Conservation (phyloP, 1,140 invertebrate species). For the Achroia grisella region DNA sequence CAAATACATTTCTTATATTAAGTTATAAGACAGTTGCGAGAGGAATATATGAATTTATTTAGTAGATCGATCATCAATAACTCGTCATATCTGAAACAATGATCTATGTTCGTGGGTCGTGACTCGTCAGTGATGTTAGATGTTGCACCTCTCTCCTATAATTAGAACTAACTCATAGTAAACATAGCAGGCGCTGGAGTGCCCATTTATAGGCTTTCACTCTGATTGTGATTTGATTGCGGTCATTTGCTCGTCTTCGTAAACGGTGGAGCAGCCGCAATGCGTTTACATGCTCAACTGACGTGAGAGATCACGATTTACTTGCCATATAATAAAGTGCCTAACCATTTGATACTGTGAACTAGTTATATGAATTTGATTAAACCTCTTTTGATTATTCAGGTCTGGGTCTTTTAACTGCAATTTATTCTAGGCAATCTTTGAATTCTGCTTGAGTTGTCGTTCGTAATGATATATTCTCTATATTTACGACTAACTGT, state of each 20-base stretch:
- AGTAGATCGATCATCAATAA: too few relatives aligned
- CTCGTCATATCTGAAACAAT: constrained; percentile 12
- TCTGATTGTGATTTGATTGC: constrained; percentile 60
- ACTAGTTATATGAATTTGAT: too few relatives aligned
- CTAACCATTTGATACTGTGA: constrained; percentile 15
- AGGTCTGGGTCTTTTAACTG: too few relatives aligned
- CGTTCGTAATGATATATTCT: too few relatives aligned
- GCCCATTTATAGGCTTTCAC: constrained; percentile 47
- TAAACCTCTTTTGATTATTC: too few relatives aligned
- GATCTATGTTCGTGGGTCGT: constrained; percentile 17
- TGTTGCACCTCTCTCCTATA: constrained; percentile 22
- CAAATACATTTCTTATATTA: too few relatives aligned
- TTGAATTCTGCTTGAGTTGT: too few relatives aligned
- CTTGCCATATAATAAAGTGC: constrained; percentile 29
- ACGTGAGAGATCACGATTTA: constrained; percentile 28
- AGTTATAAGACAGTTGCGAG: too few relatives aligned
- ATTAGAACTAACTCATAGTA: constrained; percentile 40
- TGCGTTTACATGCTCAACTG: constrained; percentile 28
- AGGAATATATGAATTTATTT: too few relatives aligned
- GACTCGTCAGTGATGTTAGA: constrained; percentile 29
- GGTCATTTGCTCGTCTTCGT: constrained; percentile 48
- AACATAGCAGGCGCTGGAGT: constrained; percentile 14
- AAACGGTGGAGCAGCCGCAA: constrained; percentile 21
- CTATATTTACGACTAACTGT: too few relatives aligned
- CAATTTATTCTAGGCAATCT: too few relatives aligned